These are phyloP conservation scores for Triops longicaudatus DNA, from an alignment of 1,140 invertebrate genomes.

Conservation along the genomic window DNA sequence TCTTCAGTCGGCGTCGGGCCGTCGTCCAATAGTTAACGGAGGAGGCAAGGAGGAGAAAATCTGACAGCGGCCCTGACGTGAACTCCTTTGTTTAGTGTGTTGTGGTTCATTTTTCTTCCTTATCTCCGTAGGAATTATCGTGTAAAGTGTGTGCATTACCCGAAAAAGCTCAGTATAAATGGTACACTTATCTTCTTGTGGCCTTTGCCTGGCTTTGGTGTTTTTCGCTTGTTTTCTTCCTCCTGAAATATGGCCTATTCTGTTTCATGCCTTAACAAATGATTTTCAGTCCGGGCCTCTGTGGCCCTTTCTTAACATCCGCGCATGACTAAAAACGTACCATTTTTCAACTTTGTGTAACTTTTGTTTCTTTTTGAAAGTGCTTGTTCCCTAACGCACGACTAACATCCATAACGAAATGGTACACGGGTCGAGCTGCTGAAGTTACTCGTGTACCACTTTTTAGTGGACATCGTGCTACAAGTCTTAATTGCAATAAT, in stretches of 20 bases:
- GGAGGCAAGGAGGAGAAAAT: background rate
- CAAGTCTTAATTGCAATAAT: background rate
- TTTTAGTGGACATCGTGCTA: background rate
- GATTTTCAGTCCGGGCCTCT: too few species aligned
- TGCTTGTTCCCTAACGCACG: too few species aligned
- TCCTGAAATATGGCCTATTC: background rate
- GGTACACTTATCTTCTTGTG: background rate
- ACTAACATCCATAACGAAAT: too few species aligned
- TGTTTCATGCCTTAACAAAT: background rate
- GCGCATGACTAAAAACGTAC: background rate
- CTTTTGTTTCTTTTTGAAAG: background rate
- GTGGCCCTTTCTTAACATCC: background rate
- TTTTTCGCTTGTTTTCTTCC: background rate
- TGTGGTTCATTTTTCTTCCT: background rate
- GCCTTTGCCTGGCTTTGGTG: background rate
- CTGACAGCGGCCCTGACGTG: constrained; percentile 1
- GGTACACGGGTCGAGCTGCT: too few species aligned
- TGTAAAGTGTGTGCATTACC: background rate
- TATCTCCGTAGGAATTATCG: background rate
- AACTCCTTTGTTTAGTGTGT: constrained; percentile 8
- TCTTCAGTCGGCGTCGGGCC: constrained; percentile 13
- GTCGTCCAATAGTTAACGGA: background rate
- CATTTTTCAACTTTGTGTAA: background rate
- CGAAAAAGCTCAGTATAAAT: background rate
- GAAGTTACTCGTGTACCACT: too few species aligned